Evolutionary conservation across 2,113 vertebrate genomes (phyloP), one percentile per base, ranked within the genome.

Genomic region (Coryphaenoides rupestris): DNA sequence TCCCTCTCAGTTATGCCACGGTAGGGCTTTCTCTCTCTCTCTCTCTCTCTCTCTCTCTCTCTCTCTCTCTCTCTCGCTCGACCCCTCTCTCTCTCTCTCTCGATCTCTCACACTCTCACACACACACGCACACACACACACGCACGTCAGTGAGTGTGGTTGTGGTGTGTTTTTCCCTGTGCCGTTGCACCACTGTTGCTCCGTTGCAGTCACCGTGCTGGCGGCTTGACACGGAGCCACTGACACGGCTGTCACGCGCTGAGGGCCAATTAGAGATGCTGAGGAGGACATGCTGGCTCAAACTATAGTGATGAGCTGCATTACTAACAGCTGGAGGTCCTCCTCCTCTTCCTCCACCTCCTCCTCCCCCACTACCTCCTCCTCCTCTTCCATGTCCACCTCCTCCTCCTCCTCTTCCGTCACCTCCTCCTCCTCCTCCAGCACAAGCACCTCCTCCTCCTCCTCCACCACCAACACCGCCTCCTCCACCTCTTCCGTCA

Each of bases 231-330:
- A 86, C 75, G 45, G 72, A 85, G 77, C 75, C 69, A 57, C 67
- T 83, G 84, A 83, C 84, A 83, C 0, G 64, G 63, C 80, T 84
- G 84, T 88, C 84, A 87, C 77, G 76, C 60, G 63, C 49, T 69
- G 65, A 72, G 81, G 65, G 79, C 86, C 82, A 87, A 88, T 87
- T 88, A 86, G 84, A 60, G 66, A 19, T 53, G 79, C 71, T 80
- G 81, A 84, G 81, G 80, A 69, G 69, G 77, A 76, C 81, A 71
- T 63, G n/a, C n/a, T n/a, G 21, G 19, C 21, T 16, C 19, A 14
- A 55, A 15, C 21, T 15, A 12, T 15, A 21, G 19, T 21, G 54
- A 15, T 22, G 21, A 16, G 14, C 54, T 21, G 21, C 33, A 40
- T 40, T 22, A 22, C 19, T 12, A 13, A 62, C 55, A 66, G 76